These are phyloP conservation scores for Synergus gifuensis DNA, from an alignment of 2,888 invertebrate genomes.

Conservation along the genomic window DNA sequence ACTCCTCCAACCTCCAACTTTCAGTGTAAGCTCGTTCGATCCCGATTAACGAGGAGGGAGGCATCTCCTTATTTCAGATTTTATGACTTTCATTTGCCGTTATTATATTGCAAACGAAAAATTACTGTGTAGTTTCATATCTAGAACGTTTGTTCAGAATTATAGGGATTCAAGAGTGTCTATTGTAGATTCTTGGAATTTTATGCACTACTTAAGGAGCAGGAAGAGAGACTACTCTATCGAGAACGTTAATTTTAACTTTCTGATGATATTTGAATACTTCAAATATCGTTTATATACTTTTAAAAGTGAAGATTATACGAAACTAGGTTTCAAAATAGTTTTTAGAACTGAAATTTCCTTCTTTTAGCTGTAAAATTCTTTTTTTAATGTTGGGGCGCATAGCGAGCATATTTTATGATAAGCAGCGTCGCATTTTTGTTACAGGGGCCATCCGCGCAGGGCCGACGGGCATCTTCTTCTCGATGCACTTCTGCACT, in stretches of 20 bases:
- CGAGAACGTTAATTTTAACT: background rate
- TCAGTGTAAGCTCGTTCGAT: background rate
- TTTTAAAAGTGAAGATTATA: background rate
- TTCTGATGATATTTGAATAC: no score
- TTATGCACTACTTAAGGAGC: background rate
- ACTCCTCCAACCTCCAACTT: conserved; percentile 6
- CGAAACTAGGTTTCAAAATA: background rate
- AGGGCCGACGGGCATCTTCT: conserved; percentile 56
- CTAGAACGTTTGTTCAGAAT: background rate
- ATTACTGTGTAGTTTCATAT: background rate
- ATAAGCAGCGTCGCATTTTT: conserved; percentile 74
- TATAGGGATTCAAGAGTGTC: background rate
- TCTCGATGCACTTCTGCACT: conserved; percentile 54
- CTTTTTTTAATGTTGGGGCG: conserved; percentile 48
- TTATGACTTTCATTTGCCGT: background rate
- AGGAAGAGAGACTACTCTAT: background rate
- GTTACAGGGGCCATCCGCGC: conserved; percentile 56
- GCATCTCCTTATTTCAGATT: conserved; percentile 11
- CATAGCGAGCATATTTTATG: conserved; percentile 74
- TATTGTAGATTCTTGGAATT: background rate
- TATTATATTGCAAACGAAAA: background rate
- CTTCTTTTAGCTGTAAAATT: background rate
- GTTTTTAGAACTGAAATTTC: background rate
- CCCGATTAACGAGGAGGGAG: conserved; percentile 3
- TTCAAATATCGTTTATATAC: background rate